Conservation (phyloP, 2,797 vertebrate species). For the Brachymystax lenok region DNA sequence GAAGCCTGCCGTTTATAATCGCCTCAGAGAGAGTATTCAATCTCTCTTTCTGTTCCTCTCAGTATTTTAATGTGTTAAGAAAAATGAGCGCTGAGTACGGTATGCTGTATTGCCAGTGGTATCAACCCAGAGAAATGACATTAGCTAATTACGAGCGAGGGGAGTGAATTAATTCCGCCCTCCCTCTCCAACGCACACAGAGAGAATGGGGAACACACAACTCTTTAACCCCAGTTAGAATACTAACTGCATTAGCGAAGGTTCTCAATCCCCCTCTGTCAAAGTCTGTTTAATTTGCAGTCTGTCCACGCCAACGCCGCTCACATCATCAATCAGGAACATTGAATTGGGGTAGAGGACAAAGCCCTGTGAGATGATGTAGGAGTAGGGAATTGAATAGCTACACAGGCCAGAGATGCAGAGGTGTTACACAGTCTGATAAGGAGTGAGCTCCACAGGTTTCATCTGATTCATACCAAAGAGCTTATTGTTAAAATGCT, state of each 20-base stretch:
- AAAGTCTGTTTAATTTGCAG: constrained; percentile 58
- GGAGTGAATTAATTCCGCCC: constrained; percentile 35
- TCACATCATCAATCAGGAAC: constrained; percentile 39
- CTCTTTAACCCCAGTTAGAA: constrained; percentile 50
- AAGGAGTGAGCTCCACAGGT: background rate
- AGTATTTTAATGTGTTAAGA: constrained; percentile 65
- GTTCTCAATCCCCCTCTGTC: constrained; percentile 42
- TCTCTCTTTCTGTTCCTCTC: constrained; percentile 52
- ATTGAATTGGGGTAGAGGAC: constrained; percentile 31
- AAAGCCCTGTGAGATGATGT: background rate
- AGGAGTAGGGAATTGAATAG: background rate
- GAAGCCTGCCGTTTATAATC: constrained; percentile 60
- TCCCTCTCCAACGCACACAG: constrained; percentile 31
- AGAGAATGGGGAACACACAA: constrained; percentile 45
- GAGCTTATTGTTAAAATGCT: background rate
- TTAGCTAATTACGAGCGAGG: constrained; percentile 50
- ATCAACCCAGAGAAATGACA: constrained; percentile 92
- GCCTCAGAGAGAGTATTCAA: constrained; percentile 45
- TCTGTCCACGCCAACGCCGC: constrained; percentile 41
- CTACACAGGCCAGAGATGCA: background rate
- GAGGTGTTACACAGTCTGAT: background rate
- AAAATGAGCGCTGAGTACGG: constrained; percentile 67
- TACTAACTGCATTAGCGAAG: constrained; percentile 54
- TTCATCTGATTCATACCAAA: background rate
- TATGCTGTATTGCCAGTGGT: constrained; percentile 76